These are phyloP conservation scores for Galaxias olidus DNA, from an alignment of 2,797 vertebrate species.

Conservation along the genomic window DNA sequence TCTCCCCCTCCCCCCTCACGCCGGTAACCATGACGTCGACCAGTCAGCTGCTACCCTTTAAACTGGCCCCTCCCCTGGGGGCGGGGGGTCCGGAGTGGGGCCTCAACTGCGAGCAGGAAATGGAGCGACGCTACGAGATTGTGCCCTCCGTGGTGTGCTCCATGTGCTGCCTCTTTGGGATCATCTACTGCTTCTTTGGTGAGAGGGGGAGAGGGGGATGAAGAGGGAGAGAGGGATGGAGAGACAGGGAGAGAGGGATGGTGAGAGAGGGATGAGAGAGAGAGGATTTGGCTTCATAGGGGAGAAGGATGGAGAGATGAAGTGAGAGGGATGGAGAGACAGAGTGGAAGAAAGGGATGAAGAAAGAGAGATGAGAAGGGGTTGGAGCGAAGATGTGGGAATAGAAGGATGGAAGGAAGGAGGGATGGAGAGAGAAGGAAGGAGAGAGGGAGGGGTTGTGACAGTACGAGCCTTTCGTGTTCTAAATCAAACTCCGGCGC, in stretches of 20 bases:
- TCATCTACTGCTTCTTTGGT: conserved; percentile 99
- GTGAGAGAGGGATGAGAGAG: background rate
- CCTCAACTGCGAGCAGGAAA: conserved; percentile 89
- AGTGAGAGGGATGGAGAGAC: background rate
- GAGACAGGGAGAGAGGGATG: background rate
- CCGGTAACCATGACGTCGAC: conserved; percentile 80
- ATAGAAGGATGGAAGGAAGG: no score
- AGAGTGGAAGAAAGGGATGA: background rate
- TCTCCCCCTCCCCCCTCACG: conserved; percentile 19
- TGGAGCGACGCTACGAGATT: conserved; percentile 92
- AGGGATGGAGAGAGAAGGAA: no score
- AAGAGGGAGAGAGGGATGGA: background rate
- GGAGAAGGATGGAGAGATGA: background rate
- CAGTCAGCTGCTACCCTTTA: conserved; percentile 80
- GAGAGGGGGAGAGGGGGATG: conserved; percentile 51
- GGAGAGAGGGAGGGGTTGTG: no score
- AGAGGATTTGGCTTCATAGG: no score
- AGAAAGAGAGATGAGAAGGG: no score
- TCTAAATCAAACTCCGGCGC: no score
- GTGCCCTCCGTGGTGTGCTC: conserved; percentile 96
- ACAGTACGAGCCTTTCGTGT: no score
- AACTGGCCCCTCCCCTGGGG: conserved; percentile 72
- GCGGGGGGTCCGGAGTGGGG: conserved; percentile 79
- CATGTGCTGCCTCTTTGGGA: conserved; percentile 98
- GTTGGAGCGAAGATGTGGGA: no score